Conservation (phyloP, 64 coral and sea anemone species). For the Stylophora pistillata region DNA sequence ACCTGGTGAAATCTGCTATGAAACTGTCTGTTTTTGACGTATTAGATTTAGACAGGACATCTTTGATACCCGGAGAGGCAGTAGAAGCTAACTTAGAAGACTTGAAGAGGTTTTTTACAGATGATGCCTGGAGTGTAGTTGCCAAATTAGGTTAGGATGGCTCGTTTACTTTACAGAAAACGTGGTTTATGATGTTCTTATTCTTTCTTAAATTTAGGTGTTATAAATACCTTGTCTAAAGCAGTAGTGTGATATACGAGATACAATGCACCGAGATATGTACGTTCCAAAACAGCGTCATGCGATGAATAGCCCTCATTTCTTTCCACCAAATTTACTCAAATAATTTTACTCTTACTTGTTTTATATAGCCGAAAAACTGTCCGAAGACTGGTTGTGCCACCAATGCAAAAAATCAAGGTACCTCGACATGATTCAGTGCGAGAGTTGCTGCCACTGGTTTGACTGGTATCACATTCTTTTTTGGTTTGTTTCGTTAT, state of each 20-base stretch:
- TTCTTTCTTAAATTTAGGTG: background rate
- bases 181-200: background rate
- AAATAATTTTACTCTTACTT: too few relatives aligned
- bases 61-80: background rate
- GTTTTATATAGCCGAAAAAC: background rate
- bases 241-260: too few relatives aligned
- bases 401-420: background rate
- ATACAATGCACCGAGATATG: too few relatives aligned
- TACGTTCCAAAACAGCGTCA: too few relatives aligned
- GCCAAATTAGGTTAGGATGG: background rate
- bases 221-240: too few relatives aligned
- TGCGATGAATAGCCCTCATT: too few relatives aligned
- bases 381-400: background rate
- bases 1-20: background rate
- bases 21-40: background rate
- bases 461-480: too few relatives aligned
- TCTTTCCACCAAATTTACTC: too few relatives aligned
- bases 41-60: background rate
- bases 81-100: background rate
- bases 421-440: slow-evolving; percentile 8
- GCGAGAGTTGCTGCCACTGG: too few relatives aligned
- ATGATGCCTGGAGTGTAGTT: background rate
- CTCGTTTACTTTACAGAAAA: background rate
- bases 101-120: background rate
- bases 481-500: too few relatives aligned